phyloP scores from a whole-genome alignment of 23 tunicate species.

The Ascidia mentula region DNA sequence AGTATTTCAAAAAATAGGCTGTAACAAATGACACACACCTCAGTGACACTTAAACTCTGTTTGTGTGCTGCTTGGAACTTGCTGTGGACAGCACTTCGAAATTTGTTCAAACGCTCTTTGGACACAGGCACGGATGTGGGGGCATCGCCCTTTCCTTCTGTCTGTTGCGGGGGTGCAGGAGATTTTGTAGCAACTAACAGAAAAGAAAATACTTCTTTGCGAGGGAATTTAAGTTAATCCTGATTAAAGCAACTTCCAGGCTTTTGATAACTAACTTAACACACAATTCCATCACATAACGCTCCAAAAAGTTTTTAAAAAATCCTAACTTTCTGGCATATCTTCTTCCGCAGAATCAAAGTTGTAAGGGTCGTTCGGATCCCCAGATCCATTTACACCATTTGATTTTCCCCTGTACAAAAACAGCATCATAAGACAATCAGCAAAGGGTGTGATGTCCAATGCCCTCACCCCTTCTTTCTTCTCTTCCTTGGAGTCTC shows the following conservation, averaged over 20 bases:
- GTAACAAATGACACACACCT: conserved; percentile 25
- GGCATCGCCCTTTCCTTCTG: background rate
- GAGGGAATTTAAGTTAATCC: background rate
- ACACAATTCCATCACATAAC: background rate
- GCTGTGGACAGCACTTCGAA: conserved; percentile 53
- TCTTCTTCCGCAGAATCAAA: conserved; percentile 85
- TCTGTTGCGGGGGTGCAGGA: conserved; percentile 22
- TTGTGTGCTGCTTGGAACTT: conserved; percentile 75
- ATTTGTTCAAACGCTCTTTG: conserved; percentile 55
- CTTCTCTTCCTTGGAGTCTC: conserved; percentile 16
- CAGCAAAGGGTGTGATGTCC: too few relatives aligned
- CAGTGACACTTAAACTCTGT: conserved; percentile 57
- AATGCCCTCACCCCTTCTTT: background rate
- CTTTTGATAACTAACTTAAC: background rate
- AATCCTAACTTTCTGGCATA: conserved; percentile 34
- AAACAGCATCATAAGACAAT: conserved; percentile 18
- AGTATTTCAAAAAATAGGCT: too few relatives aligned
- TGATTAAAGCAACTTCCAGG: background rate
- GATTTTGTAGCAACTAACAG: conserved; percentile 13
- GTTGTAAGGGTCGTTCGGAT: conserved; percentile 51
- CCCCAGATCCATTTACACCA: conserved; percentile 13
- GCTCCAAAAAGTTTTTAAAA: background rate
- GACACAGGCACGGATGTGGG: conserved; percentile 15
- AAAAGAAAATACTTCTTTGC: background rate
- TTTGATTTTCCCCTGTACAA: conserved; percentile 4